phyloP scores from a whole-genome alignment of 2,888 invertebrate genomes.

The Tenodera sinensis region DNA sequence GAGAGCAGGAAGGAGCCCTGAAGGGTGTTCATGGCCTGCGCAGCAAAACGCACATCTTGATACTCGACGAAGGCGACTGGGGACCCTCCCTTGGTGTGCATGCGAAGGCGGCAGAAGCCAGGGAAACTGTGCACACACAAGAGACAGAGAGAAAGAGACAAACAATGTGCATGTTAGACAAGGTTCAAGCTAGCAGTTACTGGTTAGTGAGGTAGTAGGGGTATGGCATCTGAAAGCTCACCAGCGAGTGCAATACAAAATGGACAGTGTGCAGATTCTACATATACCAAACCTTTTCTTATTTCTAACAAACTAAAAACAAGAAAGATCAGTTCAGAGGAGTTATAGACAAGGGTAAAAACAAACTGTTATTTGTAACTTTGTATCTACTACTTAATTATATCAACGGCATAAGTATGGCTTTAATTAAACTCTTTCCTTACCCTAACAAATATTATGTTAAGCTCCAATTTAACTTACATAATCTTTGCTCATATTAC shows the following conservation, averaged over 20 bases:
- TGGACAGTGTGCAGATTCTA: not conserved
- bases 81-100: constrained; percentile 82
- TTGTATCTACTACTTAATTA: no score
- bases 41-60: constrained; percentile 86
- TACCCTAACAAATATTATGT: no score
- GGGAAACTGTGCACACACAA: constrained; percentile 76
- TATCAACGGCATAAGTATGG: no score
- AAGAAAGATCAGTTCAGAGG: no score
- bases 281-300: not conserved
- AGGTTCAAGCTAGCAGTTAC: not conserved
- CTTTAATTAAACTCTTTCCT: no score
- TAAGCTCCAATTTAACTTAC: no score
- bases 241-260: constrained; percentile 5
- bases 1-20: constrained; percentile 95
- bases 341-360: no score
- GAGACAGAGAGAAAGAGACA: constrained; percentile 22
- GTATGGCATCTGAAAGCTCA: constrained; percentile 17
- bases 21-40: constrained; percentile 87
- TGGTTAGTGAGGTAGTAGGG: constrained; percentile 15
- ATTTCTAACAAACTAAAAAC: not conserved
- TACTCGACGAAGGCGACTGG: constrained; percentile 99
- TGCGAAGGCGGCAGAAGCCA: constrained; percentile 96
- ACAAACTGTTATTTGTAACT: no score
- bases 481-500: no score
- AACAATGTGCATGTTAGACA: constrained; percentile 26